A percentile compares a stretch with the other conserved stretches of the same genome.
Evolutionary conservation across 2,797 vertebrate genomes (phyloP).

Genomic region (Semaprochilodus insignis): DNA sequence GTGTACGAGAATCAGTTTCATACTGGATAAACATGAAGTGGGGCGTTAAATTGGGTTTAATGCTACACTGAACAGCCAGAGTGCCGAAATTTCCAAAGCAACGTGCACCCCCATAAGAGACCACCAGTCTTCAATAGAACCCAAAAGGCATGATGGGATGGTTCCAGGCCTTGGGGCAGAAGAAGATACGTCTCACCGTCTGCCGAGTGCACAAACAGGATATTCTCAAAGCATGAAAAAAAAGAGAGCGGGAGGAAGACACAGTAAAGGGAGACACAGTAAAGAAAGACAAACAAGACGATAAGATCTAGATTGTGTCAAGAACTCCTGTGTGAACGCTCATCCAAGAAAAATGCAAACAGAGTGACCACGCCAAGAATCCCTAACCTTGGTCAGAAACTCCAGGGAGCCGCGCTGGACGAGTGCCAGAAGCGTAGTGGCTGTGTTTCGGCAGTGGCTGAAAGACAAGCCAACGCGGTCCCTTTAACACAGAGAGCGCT

Average conservation of each 20-base stretch:
- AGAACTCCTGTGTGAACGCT: slow-evolving; percentile 29
- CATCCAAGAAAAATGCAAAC: slow-evolving; percentile 41
- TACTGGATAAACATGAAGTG: slow-evolving; percentile 63
- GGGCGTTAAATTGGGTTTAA: slow-evolving; percentile 74
- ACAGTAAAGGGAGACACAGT: slow-evolving; percentile 8
- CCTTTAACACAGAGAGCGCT: slow-evolving; percentile 15
- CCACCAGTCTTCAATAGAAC: slow-evolving; percentile 26
- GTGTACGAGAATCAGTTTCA: slow-evolving; percentile 63
- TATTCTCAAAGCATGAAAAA: slow-evolving; percentile 71
- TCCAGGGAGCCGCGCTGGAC: background rate
- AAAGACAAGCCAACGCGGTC: background rate
- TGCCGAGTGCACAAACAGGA: slow-evolving; percentile 71
- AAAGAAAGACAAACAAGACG: slow-evolving; percentile 31
- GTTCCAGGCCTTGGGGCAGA: slow-evolving; percentile 40
- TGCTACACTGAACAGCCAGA: slow-evolving; percentile 66
- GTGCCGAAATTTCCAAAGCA: slow-evolving; percentile 65
- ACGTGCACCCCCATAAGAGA: slow-evolving; percentile 46
- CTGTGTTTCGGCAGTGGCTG: background rate
- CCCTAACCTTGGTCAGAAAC: background rate
- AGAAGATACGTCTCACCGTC: slow-evolving; percentile 50
- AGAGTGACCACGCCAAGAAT: slow-evolving; percentile 15
- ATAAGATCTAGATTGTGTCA: slow-evolving; percentile 24
- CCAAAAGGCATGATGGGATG: slow-evolving; percentile 53
- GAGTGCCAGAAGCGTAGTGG: background rate
- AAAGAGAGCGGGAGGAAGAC: slow-evolving; percentile 17